Percentiles rank a stretch among this genome's conserved stretches.
Conservation (phyloP, 2,888 invertebrate genomes). For the Bimastos eiseni region DNA sequence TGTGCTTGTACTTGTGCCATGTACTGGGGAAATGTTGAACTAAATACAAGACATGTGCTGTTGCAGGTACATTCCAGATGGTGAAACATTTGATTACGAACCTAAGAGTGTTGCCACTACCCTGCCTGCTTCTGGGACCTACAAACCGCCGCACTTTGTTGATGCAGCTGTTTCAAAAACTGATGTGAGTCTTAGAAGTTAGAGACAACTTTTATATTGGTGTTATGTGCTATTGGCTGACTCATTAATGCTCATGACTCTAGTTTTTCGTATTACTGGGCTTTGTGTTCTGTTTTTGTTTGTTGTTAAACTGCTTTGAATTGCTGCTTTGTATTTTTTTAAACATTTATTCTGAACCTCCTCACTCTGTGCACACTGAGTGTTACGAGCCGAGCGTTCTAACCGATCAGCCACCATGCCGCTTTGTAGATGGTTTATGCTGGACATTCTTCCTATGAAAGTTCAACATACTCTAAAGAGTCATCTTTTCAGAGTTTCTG, state of each 20-base stretch:
- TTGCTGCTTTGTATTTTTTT: too few relatives aligned
- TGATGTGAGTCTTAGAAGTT: slow-evolving; percentile 64
- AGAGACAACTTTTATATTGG: neutral
- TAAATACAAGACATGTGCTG: neutral
- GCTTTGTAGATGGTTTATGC: neutral
- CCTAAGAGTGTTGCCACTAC: slow-evolving; percentile 77
- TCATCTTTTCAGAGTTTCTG: too few relatives aligned
- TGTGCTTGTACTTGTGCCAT: neutral
- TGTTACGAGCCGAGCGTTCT: too few relatives aligned
- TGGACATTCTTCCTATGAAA: neutral
- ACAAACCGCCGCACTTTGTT: slow-evolving; percentile 81
- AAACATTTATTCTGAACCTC: too few relatives aligned
- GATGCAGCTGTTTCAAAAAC: slow-evolving; percentile 89
- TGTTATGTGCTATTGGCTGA: neutral
- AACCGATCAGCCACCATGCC: too few relatives aligned
- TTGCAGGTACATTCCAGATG: slow-evolving; percentile 80
- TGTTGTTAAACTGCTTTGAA: neutral
- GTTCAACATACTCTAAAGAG: neutral
- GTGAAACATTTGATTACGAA: slow-evolving; percentile 82
- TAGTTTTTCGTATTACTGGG: neutral
- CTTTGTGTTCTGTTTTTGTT: neutral
- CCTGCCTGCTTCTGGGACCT: slow-evolving; percentile 76
- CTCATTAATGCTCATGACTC: neutral
- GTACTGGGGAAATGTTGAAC: neutral
- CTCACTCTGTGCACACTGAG: too few relatives aligned